Evolutionary conservation across 2,797 vertebrate species (phyloP).

Genomic region (Erethizon dorsatum): DNA sequence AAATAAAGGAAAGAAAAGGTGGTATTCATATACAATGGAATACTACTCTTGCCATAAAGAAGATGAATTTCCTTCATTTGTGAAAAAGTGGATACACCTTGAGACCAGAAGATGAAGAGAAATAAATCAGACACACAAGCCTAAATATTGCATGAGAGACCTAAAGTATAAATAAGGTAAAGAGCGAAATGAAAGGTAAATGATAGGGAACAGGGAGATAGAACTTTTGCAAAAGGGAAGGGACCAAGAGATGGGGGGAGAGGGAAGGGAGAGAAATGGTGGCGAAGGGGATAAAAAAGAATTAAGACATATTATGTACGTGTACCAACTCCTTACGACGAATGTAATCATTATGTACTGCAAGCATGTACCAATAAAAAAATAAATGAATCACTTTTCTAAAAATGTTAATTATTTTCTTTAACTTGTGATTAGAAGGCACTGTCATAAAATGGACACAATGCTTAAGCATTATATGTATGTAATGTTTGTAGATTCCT

Average conservation of each 20-base stretch:
- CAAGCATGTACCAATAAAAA: background rate
- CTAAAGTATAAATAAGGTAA: background rate
- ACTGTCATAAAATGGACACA: background rate
- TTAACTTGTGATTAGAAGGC: constrained; percentile 1
- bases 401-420: constrained; percentile 2
- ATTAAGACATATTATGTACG: background rate
- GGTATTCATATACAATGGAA: background rate
- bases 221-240: background rate
- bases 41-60: background rate
- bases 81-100: background rate
- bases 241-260: background rate
- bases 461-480: background rate
- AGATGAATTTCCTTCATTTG: background rate
- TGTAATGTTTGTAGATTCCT: constrained; percentile 6
- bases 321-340: background rate
- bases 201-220: background rate
- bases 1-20: background rate
- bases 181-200: background rate
- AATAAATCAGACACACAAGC: background rate
- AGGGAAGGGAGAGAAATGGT: background rate
- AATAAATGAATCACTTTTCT: background rate
- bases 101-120: background rate
- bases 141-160: background rate
- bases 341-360: background rate
- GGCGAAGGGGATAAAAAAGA: background rate